A percentile compares a stretch with the other conserved stretches of the same genome.
These are phyloP conservation scores for Apis laboriosa DNA, from an alignment of 1,140 invertebrate genomes.

Conservation along the genomic window DNA sequence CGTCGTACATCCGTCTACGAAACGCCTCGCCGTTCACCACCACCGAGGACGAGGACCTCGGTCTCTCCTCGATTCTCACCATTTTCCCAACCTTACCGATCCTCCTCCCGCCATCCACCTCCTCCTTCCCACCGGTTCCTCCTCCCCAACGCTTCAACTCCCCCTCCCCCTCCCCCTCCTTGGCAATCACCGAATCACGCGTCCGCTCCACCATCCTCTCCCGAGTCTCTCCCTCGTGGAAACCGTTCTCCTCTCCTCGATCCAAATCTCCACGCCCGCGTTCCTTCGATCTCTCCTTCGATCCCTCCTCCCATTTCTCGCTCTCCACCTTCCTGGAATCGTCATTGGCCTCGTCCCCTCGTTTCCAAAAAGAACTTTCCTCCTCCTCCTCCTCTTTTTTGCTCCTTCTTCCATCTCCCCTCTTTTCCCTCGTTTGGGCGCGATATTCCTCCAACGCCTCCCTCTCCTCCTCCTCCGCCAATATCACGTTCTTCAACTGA, in stretches of 20 bases:
- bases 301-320: conserved; percentile 23
- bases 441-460: conserved; percentile 59
- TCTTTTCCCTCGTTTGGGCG: conserved; percentile 21
- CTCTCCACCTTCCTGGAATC: not conserved
- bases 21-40: conserved; percentile 85
- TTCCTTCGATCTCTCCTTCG: conserved; percentile 54
- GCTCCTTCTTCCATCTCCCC: no score
- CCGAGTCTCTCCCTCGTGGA: conserved; percentile 44
- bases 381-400: not conserved
- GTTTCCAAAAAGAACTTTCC: not conserved
- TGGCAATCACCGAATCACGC: conserved; percentile 35
- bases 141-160: not conserved
- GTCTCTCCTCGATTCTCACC: conserved; percentile 46
- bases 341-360: no score
- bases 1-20: conserved; percentile 89
- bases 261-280: conserved; percentile 49
- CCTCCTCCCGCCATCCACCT: not conserved
- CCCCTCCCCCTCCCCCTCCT: not conserved
- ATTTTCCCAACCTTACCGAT: not conserved
- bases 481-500: conserved; percentile 71
- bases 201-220: conserved; percentile 49
- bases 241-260: conserved; percentile 36
- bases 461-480: conserved; percentile 69
- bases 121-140: not conserved
- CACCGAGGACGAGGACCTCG: conserved; percentile 72